Evolutionary conservation across 2,113 vertebrate species (phyloP).

Genomic region (Toxotes chatareus): DNA sequence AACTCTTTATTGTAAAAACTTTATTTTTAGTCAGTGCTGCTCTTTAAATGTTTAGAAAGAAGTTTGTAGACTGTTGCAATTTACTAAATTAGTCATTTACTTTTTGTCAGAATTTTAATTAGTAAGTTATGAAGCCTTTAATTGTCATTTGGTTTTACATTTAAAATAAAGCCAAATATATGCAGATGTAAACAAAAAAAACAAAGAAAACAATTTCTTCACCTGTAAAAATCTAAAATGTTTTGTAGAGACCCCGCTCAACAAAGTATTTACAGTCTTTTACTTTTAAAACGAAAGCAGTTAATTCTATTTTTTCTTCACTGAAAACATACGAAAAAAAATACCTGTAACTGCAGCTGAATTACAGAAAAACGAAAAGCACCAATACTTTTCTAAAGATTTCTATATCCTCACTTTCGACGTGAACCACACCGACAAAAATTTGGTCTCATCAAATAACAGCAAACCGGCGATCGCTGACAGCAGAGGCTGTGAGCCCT

Average conservation of each 20-base stretch:
- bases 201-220: not conserved
- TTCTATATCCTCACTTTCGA: not conserved
- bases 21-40: not conserved
- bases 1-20: not conserved
- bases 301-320: not conserved
- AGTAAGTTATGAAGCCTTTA: too few relatives aligned
- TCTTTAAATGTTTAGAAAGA: not conserved
- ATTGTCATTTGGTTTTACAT: not conserved
- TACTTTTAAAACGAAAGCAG: not conserved
- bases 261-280: not conserved
- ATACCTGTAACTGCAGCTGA: not conserved
- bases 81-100: not conserved
- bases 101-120: not conserved
- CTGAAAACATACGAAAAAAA: not conserved
- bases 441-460: not conserved
- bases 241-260: not conserved
- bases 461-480: not conserved
- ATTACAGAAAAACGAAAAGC: not conserved
- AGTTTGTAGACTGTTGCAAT: not conserved
- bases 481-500: constrained; percentile 1
- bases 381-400: not conserved
- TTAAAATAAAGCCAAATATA: not conserved
- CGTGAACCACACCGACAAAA: not conserved
- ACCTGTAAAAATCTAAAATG: not conserved
- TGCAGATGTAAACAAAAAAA: not conserved